Evolutionary conservation across 2,888 invertebrate species (phyloP), one percentile per base, ranked within the genome.

Genomic region (Lithophane leautieri): DNA sequence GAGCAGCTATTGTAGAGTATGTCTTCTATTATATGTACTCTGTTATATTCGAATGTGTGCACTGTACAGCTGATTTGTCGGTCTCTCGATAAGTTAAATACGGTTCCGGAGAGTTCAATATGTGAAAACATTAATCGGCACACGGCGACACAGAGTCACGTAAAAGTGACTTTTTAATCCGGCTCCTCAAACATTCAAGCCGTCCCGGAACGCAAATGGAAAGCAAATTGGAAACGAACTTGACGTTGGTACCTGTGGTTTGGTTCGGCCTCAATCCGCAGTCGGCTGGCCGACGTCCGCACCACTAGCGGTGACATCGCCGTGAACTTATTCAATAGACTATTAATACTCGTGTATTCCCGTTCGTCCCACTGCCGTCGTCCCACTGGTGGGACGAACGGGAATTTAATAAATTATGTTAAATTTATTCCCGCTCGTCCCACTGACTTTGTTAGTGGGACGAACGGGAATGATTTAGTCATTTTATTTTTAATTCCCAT

Each of bases 151-250:
- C 70, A 76, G 82, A 88, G 84, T 76, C 86, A 88, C 78, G 83
- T 85, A 82, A 83, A 86, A 80, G 82, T 82, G 80, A 90, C 87
- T 90, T 89, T 91, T 90, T 87, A 90, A 91, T 92, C 89, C 82
- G 86, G 83, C 90, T 90, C 85, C 87, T 86, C 88, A 91, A 90
- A 91, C 88, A 90, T 89, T 88, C 76, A 86, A 86, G 77, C 75
- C 80, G 81, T 79, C 71, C 81, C 85, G 73, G 79, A 87, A 84
- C 79, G 81, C 83, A 86, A 91, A 91, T 92, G 92, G 92, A 94
- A 94, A 93, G 91, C 92, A 91, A 94, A 93, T 92, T 93, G 92
- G 90, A 93, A 93, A 91, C 90, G 84, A 91, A 90, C 90, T 90
- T 88, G 89, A 75, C 76, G 79, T 82, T 63, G 82, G 77, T 84